These are phyloP conservation scores for Plutomurus gul DNA, from an alignment of 1,140 invertebrate genomes.

Conservation along the genomic window DNA sequence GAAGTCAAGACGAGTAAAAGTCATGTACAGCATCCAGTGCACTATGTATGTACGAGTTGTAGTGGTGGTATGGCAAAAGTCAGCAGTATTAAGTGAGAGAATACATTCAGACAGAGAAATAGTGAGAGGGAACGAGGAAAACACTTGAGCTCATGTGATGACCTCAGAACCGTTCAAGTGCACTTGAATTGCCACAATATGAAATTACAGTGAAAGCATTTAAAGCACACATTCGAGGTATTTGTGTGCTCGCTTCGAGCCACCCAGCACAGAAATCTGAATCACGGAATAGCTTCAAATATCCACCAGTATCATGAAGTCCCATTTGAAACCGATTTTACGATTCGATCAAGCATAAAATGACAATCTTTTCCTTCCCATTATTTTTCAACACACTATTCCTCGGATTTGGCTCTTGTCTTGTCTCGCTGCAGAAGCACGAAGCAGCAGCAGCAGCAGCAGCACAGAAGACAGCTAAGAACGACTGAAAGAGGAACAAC, in stretches of 20 bases:
- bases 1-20: too few relatives aligned
- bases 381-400: conserved; percentile 53
- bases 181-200: conserved; percentile 42
- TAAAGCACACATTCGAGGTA: conserved; percentile 12
- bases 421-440: conserved; percentile 13
- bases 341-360: conserved; percentile 54
- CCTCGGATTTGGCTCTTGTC: conserved; percentile 38
- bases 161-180: conserved; percentile 31
- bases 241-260: conserved; percentile 18
- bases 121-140: not conserved
- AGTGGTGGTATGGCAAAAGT: not conserved
- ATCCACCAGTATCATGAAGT: conserved; percentile 35
- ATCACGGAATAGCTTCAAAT: conserved; percentile 8
- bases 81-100: not conserved
- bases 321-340: conserved; percentile 53
- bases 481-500: too few relatives aligned
- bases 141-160: not conserved
- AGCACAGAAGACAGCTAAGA: not conserved
- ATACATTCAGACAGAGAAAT: too few relatives aligned
- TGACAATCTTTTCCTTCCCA: conserved; percentile 53
- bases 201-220: conserved; percentile 35
- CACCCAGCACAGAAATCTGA: not conserved
- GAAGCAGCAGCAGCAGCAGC: not conserved
- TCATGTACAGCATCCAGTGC: too few relatives aligned
- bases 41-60: not conserved